phyloP scores from a whole-genome alignment of 2,888 invertebrate genomes.

The Argyresthia albistria region DNA sequence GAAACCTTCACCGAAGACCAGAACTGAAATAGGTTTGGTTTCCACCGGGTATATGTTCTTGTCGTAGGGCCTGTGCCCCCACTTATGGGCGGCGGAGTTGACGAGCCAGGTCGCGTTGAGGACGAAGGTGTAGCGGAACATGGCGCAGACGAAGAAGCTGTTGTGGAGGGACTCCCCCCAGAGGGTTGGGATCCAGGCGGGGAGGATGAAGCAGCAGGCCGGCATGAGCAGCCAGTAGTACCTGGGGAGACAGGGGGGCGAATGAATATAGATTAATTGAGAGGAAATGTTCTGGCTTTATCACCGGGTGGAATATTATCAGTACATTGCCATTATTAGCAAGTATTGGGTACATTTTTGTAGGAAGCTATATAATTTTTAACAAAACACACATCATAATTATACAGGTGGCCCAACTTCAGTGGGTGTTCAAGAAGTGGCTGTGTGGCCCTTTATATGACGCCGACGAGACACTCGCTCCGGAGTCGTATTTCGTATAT shows the following conservation, averaged over 20 bases:
- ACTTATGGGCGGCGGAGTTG: conserved; percentile 94
- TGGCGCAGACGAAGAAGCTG: conserved; percentile 82
- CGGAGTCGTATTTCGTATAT: too few species aligned
- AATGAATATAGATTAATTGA: too few species aligned
- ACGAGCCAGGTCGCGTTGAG: conserved; percentile 94
- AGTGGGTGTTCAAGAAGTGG: too few species aligned
- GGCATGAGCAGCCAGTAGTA: conserved; percentile 84
- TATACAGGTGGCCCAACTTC: too few species aligned
- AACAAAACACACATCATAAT: too few species aligned
- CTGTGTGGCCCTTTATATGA: too few species aligned
- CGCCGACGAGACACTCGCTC: too few species aligned
- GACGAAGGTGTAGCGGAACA: conserved; percentile 83
- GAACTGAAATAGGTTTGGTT: neutral
- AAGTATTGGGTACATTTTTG: too few species aligned
- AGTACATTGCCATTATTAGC: too few species aligned
- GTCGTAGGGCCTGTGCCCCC: conserved; percentile 93
- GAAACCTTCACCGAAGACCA: conserved; percentile 68
- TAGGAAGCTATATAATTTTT: too few species aligned
- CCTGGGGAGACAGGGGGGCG: conserved; percentile 54
- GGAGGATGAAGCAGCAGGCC: conserved; percentile 84
- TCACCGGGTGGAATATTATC: too few species aligned
- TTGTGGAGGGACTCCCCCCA: conserved; percentile 83
- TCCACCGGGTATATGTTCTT: conserved; percentile 66
- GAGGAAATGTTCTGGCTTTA: too few species aligned
- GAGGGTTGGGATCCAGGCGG: conserved; percentile 81